Conservation (phyloP, 2,888 invertebrate genomes). For the Lycia hirtaria region DNA sequence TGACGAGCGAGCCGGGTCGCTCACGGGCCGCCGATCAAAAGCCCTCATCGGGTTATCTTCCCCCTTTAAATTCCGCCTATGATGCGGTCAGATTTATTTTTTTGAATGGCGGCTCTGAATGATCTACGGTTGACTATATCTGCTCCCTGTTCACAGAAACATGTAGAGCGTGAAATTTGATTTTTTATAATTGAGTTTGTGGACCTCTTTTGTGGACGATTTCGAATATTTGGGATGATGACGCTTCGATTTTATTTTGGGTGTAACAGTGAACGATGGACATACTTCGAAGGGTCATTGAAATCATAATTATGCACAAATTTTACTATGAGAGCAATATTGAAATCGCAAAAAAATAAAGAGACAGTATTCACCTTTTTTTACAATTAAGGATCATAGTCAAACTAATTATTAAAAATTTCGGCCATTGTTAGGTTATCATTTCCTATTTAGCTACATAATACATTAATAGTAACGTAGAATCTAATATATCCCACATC, state of each 20-base stretch:
- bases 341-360: too few relatives aligned
- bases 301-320: too few relatives aligned
- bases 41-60: slow-evolving; percentile 50
- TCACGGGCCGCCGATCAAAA: slow-evolving; percentile 69
- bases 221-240: slow-evolving; percentile 1
- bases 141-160: background rate
- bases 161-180: slow-evolving; percentile 29
- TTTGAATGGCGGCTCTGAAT: slow-evolving; percentile 30
- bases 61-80: slow-evolving; percentile 48
- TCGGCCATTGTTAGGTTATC: too few relatives aligned
- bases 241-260: background rate
- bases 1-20: slow-evolving; percentile 23
- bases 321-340: too few relatives aligned
- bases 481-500: too few relatives aligned
- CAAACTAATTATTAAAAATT: too few relatives aligned
- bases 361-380: too few relatives aligned
- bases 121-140: slow-evolving; percentile 23
- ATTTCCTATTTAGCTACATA: too few relatives aligned
- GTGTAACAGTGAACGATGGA: background rate
- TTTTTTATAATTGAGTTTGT: slow-evolving; percentile 24
- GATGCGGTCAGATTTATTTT: slow-evolving; percentile 34
- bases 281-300: too few relatives aligned
- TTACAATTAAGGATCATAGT: too few relatives aligned
- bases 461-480: too few relatives aligned
- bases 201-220: slow-evolving; percentile 12